Percentiles rank a stretch among this genome's conserved stretches.
Evolutionary conservation across 2,113 vertebrate genomes (phyloP).

Genomic region (Amblyopsis rosae): DNA sequence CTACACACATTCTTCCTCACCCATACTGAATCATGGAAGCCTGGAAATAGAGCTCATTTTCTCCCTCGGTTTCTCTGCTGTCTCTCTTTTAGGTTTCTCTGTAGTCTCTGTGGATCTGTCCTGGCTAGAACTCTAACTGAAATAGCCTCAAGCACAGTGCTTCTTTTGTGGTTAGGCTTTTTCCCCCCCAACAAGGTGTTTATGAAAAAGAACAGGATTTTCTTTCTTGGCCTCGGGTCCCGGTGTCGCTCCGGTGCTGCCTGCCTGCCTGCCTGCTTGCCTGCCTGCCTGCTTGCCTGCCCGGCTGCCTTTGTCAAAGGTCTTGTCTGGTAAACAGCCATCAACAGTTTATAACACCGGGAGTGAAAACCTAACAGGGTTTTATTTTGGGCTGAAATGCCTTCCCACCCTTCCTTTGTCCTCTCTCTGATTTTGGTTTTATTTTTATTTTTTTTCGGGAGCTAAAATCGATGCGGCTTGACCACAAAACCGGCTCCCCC

Average conservation of each 20-base stretch:
- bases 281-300: constrained; percentile 22
- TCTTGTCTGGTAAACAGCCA: constrained; percentile 60
- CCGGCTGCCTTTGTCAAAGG: constrained; percentile 31
- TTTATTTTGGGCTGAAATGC: constrained; percentile 44
- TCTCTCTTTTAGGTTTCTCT: constrained; percentile 12
- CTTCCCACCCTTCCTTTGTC: constrained; percentile 6
- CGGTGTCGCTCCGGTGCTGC: constrained; percentile 29
- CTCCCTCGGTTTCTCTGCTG: constrained; percentile 7
- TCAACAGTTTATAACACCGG: constrained; percentile 54
- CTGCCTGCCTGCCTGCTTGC: constrained; percentile 6
- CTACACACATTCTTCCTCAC: constrained; percentile 55
- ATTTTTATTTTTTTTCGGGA: not conserved
- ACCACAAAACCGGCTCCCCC: not conserved
- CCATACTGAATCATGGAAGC: constrained; percentile 52
- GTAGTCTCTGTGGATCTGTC: constrained; percentile 67
- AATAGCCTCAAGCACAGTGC: constrained; percentile 66
- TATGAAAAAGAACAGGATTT: constrained; percentile 70
- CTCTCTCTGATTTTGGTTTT: constrained; percentile 13
- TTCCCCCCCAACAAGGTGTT: constrained; percentile 65
- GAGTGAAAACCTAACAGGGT: constrained; percentile 26
- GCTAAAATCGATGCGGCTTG: constrained; percentile 6
- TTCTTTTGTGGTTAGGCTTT: constrained; percentile 67
- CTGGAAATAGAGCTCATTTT: constrained; percentile 60
- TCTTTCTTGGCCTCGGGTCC: constrained; percentile 49
- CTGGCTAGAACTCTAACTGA: constrained; percentile 64